Evolutionary conservation across 2,888 invertebrate species (phyloP).

Genomic region (Schizaphis graminum): DNA sequence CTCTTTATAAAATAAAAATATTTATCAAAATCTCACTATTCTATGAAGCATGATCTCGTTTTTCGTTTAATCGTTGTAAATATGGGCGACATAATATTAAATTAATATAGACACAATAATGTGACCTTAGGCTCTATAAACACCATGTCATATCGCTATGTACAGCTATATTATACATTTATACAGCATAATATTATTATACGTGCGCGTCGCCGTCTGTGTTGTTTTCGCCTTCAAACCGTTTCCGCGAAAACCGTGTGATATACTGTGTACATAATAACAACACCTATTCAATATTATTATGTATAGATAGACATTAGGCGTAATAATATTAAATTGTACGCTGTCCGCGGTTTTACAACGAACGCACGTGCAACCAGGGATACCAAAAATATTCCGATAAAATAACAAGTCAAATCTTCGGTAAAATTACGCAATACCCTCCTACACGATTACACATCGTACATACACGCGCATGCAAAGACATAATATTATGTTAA

Average conservation of each 20-base stretch:
- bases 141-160: not conserved
- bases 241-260: not conserved
- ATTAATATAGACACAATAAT: not conserved
- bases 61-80: too few relatives aligned
- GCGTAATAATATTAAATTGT: not conserved
- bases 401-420: not conserved
- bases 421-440: not conserved
- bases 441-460: not conserved
- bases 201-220: not conserved
- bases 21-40: too few relatives aligned
- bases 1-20: too few relatives aligned
- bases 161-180: not conserved
- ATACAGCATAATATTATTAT: not conserved
- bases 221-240: not conserved
- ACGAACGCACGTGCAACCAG: constrained; percentile 1
- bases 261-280: not conserved
- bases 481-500: not conserved
- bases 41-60: too few relatives aligned
- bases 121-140: not conserved
- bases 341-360: not conserved
- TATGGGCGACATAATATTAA: too few relatives aligned
- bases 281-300: not conserved
- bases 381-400: not conserved
- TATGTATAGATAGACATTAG: not conserved
- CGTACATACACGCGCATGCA: not conserved